phyloP scores from a whole-genome alignment of 2,888 invertebrate genomes.

The Exocentrus adspersus region DNA sequence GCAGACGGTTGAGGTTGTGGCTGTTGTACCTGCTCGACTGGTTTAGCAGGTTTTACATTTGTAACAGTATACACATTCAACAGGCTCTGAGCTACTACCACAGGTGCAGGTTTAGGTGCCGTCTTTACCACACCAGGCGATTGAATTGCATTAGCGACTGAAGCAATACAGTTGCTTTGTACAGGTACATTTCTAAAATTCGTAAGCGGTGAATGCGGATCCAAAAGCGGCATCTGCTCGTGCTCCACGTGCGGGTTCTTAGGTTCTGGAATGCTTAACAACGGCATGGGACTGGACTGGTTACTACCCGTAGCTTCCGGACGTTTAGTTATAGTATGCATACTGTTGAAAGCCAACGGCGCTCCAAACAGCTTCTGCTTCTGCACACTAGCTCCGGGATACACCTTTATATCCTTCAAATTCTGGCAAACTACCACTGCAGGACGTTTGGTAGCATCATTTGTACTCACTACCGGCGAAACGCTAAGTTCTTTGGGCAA shows the following conservation, averaged over 20 bases:
- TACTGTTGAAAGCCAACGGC: not conserved
- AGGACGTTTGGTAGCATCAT: too few relatives aligned
- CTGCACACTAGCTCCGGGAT: not conserved
- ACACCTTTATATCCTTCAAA: not conserved
- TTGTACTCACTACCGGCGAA: too few relatives aligned
- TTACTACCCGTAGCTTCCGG: not conserved
- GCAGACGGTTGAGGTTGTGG: constrained; percentile 17
- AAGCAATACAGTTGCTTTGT: not conserved
- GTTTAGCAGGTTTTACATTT: not conserved
- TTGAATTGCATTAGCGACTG: not conserved
- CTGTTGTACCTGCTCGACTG: not conserved
- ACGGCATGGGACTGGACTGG: constrained; percentile 37
- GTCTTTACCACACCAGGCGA: not conserved
- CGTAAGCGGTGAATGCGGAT: constrained; percentile 31
- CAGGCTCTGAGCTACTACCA: constrained; percentile 15
- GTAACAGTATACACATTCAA: not conserved
- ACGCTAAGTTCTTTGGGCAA: too few relatives aligned
- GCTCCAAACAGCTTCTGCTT: not conserved
- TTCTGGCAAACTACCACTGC: too few relatives aligned
- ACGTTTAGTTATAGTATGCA: not conserved
- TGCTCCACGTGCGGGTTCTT: constrained; percentile 34
- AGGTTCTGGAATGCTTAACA: constrained; percentile 39
- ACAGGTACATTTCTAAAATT: not conserved
- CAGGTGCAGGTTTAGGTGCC: constrained; percentile 22
- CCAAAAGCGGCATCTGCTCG: constrained; percentile 47